These are phyloP conservation scores for Monopterus albus DNA, from an alignment of 2,113 vertebrate species.

Conservation along the genomic window DNA sequence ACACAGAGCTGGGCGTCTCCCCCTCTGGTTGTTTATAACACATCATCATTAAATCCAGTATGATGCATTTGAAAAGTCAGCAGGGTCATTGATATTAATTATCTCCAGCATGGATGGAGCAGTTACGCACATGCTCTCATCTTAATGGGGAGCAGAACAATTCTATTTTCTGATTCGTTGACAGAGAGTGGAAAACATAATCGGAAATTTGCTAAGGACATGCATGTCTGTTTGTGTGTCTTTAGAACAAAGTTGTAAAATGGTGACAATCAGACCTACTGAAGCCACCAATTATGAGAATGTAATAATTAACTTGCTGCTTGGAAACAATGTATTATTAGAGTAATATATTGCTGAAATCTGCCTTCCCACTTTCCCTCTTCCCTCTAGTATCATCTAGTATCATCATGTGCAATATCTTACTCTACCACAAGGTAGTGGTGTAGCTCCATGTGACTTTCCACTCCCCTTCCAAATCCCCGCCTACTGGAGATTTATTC, in stretches of 20 bases:
- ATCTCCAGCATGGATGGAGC: constrained; percentile 51
- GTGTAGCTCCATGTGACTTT: constrained; percentile 67
- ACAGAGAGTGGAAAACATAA: constrained; percentile 13
- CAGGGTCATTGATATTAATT: constrained; percentile 72
- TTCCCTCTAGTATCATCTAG: too few species aligned
- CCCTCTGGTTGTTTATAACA: constrained; percentile 67
- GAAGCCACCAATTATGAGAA: not conserved
- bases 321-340: not conserved
- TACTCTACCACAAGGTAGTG: constrained; percentile 61
- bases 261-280: not conserved
- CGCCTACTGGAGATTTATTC: constrained; percentile 66
- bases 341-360: not conserved
- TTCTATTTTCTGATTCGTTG: constrained; percentile 56
- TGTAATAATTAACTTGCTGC: not conserved
- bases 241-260: not conserved
- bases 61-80: constrained; percentile 72
- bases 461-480: not conserved
- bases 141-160: constrained; percentile 54
- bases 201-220: constrained; percentile 18
- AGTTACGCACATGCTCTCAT: constrained; percentile 50
- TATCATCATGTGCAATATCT: constrained; percentile 1
- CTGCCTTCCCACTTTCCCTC: not conserved
- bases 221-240: not conserved
- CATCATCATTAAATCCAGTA: constrained; percentile 70
- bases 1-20: constrained; percentile 53